These are phyloP conservation scores for Agonopterix subpropinquella DNA, from an alignment of 2,888 invertebrate genomes.

Conservation along the genomic window DNA sequence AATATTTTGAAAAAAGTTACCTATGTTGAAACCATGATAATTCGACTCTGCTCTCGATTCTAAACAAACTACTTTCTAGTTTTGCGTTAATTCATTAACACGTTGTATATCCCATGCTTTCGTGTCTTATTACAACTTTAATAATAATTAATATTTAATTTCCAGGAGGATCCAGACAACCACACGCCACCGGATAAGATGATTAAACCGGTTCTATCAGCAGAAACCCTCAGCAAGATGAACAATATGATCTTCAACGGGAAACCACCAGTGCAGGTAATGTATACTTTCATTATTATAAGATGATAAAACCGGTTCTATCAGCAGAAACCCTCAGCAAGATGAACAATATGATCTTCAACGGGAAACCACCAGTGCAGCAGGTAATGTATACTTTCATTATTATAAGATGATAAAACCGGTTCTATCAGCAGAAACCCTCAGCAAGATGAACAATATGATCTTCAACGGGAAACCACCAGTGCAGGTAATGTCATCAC, in stretches of 20 bases:
- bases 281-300: conserved; percentile 10
- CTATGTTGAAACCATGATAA: no score
- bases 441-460: conserved; percentile 57
- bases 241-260: conserved; percentile 61
- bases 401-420: conserved; percentile 41
- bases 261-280: conserved; percentile 17
- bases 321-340: conserved; percentile 50
- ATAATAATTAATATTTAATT: no score
- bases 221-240: conserved; percentile 55
- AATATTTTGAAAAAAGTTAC: no score
- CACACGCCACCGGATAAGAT: conserved; percentile 21
- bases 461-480: conserved; percentile 57
- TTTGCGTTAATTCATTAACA: no score
- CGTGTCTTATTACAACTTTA: no score
- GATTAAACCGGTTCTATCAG: conserved; percentile 38
- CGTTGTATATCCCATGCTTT: no score
- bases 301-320: conserved; percentile 35
- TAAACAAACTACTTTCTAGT: no score
- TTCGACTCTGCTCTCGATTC: no score
- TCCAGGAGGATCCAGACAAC: no score
- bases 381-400: no score
- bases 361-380: no score
- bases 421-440: conserved; percentile 43
- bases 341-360: conserved; percentile 63
- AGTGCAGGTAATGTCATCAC: conserved; percentile 15